A percentile compares a stretch with the other conserved stretches of the same genome.
These are phyloP conservation scores for Augochlorella aurata DNA, from an alignment of 2,888 invertebrate genomes.

Conservation along the genomic window DNA sequence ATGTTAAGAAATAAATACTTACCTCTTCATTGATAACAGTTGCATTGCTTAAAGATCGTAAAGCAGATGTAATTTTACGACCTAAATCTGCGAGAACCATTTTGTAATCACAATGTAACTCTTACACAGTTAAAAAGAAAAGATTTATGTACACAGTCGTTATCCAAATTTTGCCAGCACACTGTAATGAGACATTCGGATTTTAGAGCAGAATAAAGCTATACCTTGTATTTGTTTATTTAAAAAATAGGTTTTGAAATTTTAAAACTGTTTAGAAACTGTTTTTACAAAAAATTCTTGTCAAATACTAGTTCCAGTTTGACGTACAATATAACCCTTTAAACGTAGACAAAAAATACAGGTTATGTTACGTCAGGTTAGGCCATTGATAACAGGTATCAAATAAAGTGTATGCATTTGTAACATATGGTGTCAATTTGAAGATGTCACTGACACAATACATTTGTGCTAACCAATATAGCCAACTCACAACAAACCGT, in stretches of 20 bases:
- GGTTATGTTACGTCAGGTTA: constrained; percentile 43
- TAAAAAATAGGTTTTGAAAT: constrained; percentile 1
- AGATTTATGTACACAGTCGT: constrained; percentile 34
- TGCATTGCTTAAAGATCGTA: constrained; percentile 98
- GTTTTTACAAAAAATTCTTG: constrained; percentile 9
- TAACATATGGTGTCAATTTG: neutral
- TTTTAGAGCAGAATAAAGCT: constrained; percentile 6
- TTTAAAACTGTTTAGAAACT: neutral
- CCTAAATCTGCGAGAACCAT: constrained; percentile 99
- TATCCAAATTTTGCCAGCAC: constrained; percentile 63
- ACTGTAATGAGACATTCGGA: constrained; percentile 67
- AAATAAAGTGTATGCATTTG: neutral
- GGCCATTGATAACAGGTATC: constrained; percentile 30
- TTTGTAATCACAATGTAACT: constrained; percentile 77
- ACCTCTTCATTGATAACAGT: constrained; percentile 99
- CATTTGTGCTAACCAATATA: neutral
- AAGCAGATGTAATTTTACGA: constrained; percentile 98
- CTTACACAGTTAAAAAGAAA: constrained; percentile 50
- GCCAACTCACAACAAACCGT: too few species aligned
- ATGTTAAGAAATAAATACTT: constrained; percentile 78
- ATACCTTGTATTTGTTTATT: constrained; percentile 11
- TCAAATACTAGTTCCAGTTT: constrained; percentile 16
- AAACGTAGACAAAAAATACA: constrained; percentile 33
- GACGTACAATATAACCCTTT: constrained; percentile 13
- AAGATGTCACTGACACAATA: constrained; percentile 2